A percentile compares a stretch with the other conserved stretches of the same genome.
Evolutionary conservation across 2,113 vertebrate genomes (phyloP).

Genomic region (Orthochromis indermauri): DNA sequence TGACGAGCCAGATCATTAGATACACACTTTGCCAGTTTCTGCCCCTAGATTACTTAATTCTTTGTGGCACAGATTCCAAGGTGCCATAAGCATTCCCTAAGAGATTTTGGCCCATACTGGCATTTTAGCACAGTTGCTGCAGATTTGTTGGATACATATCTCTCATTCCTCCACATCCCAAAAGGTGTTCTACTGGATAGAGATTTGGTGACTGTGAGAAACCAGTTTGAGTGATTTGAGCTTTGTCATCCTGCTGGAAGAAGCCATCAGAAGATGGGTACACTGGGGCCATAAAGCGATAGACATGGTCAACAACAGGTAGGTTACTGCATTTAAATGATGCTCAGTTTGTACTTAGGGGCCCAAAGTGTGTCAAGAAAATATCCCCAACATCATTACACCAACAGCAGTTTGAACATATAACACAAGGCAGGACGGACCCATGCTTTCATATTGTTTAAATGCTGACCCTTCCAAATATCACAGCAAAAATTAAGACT

Average conservation of each 20-base stretch:
- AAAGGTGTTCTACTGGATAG: background rate
- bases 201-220: background rate
- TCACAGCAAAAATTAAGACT: background rate
- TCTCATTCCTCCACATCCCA: background rate
- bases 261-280: background rate
- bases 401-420: background rate
- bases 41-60: background rate
- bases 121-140: background rate
- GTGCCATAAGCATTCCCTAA: background rate
- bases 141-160: background rate
- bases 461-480: background rate
- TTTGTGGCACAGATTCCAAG: background rate
- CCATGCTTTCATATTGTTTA: background rate
- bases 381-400: background rate
- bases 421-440: background rate
- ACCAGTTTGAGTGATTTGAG: background rate
- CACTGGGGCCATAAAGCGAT: background rate
- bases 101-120: background rate
- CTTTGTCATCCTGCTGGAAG: background rate
- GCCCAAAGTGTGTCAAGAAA: background rate
- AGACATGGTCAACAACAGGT: background rate
- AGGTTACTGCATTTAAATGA: background rate
- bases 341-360: background rate
- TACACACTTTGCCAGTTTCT: background rate
- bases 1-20: background rate